Conservation (phyloP, 2,113 vertebrate species). For the Crotalus viridis region DNA sequence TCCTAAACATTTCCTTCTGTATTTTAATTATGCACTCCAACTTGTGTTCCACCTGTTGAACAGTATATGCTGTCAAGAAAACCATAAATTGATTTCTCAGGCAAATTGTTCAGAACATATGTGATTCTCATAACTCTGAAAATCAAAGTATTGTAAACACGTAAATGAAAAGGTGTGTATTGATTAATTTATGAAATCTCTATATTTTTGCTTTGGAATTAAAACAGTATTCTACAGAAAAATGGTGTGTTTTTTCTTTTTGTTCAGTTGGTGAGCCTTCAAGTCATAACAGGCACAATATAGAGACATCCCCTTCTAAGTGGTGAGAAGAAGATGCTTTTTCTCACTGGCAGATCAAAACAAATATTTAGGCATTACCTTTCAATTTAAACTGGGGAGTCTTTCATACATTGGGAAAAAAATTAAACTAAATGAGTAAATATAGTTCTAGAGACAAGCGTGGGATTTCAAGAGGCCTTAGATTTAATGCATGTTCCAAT, state of each 20-base stretch:
- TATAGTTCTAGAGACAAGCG: background rate
- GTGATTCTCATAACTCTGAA: background rate
- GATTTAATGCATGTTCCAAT: background rate
- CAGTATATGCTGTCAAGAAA: background rate
- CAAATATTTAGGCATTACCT: background rate
- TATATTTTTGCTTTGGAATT: conserved; percentile 13
- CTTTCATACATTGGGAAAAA: background rate
- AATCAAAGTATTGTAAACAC: conserved; percentile 4
- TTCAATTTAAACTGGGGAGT: background rate
- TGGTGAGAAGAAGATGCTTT: too few relatives aligned
- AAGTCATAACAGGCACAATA: background rate
- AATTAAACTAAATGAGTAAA: background rate
- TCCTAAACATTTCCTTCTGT: background rate
- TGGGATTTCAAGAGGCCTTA: background rate
- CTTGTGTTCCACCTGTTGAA: background rate
- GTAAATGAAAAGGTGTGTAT: background rate
- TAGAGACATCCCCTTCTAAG: background rate
- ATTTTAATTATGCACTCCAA: background rate
- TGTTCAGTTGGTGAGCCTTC: background rate
- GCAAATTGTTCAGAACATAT: background rate
- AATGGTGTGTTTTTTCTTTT: background rate
- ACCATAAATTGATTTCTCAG: background rate
- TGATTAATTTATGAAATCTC: background rate
- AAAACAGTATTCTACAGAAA: background rate
- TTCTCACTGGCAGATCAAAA: background rate